Evolutionary conservation across 1,140 invertebrate species (phyloP), one percentile per base, ranked within the genome.

Genomic region (Psilanteris sp.): DNA sequence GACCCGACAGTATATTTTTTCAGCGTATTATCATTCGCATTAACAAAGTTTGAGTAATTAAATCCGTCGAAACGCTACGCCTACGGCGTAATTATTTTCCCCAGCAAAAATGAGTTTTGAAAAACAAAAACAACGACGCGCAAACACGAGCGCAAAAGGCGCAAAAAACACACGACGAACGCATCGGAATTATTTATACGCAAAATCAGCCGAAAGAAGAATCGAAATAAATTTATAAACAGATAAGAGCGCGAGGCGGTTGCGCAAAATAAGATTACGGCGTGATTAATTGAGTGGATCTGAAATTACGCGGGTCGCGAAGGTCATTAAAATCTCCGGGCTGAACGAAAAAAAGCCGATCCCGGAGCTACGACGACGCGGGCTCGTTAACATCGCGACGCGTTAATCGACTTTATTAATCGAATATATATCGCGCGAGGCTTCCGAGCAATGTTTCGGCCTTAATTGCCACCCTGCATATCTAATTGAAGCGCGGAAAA

Each of bases 341-440:
- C 16, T 9, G 37, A 29, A n/a, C 15, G 31, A 9, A 43, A 54
- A 71, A 77, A 67, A 68, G 31, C 8, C 10, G 32, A 43, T 72
- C 24, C 43, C 39, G 26, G 32, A 57, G 44, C 66, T 27, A 54
- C 66, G 74, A 67, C 59, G 61, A 72, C 41, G 67, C 62, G 27
- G 48, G 48, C 67, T 77, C 74, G 74, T 77, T 77, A 77, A 77
- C 74, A 77, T 77, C 62, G 74, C 48, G 15, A 6, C 55, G 59
- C 59, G 74, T 77, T 72, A 77, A 72, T 77, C 61, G 74, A 71
- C 66, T 77, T 66, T 77, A 77, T 71, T 72, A 77, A 77, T 77
- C 66, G 54, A 67, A 67, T 71, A 66, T 62, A 71, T 70, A 76
- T 70, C 73, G 66, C 48, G 31, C 61, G 37, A n/a, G n/a, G 52